phyloP scores from a whole-genome alignment of 2,113 vertebrate species.

The Narcine bancroftii region DNA sequence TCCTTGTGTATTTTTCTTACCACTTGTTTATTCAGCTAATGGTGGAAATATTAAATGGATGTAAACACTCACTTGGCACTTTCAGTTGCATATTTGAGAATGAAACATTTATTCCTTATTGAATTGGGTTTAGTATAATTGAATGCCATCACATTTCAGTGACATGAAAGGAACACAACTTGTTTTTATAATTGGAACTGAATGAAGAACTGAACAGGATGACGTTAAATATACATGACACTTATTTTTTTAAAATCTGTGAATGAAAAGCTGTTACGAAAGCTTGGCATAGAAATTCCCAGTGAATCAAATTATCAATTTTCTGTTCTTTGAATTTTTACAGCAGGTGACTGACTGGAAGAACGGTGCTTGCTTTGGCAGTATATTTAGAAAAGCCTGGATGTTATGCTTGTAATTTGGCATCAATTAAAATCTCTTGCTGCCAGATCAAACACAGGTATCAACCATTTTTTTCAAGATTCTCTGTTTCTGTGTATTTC shows the following conservation, averaged over 20 bases:
- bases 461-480: too few relatives aligned
- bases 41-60: not conserved
- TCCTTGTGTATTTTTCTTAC: not conserved
- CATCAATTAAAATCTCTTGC: not conserved
- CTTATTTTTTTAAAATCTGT: not conserved
- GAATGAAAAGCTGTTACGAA: not conserved
- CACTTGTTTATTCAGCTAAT: not conserved
- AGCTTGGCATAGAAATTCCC: not conserved
- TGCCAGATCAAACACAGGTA: not conserved
- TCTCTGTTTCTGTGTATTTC: too few relatives aligned
- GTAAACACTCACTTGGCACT: not conserved
- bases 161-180: too few relatives aligned
- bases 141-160: not conserved
- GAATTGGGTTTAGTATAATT: not conserved
- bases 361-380: not conserved
- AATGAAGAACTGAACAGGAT: not conserved
- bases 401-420: not conserved
- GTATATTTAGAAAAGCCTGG: not conserved
- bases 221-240: not conserved
- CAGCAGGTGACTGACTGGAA: not conserved
- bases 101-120: not conserved
- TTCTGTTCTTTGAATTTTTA: not conserved
- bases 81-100: not conserved
- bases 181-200: not conserved
- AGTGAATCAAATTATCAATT: not conserved